phyloP scores from a whole-genome alignment of 2,888 invertebrate genomes.

The Elaeidobius kamerunicus region DNA sequence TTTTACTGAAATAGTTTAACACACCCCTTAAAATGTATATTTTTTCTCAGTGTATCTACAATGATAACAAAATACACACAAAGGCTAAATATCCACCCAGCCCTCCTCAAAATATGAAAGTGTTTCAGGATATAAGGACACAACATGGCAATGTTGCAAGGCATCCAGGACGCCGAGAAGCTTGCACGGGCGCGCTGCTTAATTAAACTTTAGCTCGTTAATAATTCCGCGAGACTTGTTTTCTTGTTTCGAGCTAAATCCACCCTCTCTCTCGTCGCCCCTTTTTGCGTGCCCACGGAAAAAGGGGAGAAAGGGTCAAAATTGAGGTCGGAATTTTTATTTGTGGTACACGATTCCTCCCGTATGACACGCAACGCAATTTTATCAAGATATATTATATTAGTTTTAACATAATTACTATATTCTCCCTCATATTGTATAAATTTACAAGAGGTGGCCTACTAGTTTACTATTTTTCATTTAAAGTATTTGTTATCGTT shows the following conservation, averaged over 20 bases:
- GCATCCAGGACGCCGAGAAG: constrained; percentile 21
- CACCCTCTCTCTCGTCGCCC: constrained; percentile 4
- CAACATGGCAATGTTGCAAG: constrained; percentile 8
- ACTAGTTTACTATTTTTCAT: no score
- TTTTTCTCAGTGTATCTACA: no score
- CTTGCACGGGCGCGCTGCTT: constrained; percentile 28
- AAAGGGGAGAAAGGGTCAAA: not conserved
- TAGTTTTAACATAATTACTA: no score
- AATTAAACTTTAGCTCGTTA: constrained; percentile 40
- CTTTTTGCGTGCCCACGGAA: not conserved
- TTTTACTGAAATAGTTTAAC: no score
- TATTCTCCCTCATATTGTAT: no score
- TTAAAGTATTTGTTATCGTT: no score
- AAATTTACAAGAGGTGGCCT: no score
- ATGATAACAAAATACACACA: no score
- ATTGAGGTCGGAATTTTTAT: not conserved
- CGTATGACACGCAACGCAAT: no score
- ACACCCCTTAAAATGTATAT: no score
- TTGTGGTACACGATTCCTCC: not conserved
- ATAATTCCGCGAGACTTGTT: constrained; percentile 36
- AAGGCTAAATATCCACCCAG: not conserved
- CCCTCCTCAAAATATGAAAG: not conserved
- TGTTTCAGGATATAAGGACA: not conserved
- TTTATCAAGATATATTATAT: no score
- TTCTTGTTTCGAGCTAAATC: constrained; percentile 27